Evolutionary conservation across 2,797 vertebrate genomes (phyloP).

Genomic region (Chelidonichthys spinosus): DNA sequence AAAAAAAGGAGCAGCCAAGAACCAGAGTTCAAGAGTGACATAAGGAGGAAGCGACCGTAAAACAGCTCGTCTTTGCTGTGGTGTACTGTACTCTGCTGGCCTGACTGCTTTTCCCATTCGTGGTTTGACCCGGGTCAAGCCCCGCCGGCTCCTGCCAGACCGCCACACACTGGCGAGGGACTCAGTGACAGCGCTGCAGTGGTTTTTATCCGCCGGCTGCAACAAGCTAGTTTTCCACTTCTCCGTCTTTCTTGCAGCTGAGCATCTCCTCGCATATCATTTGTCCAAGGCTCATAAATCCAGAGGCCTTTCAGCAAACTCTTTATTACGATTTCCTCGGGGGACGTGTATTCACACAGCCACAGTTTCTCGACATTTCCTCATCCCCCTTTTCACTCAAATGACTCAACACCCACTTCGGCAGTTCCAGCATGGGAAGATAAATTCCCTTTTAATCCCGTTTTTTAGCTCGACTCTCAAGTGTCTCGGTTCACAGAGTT

Average conservation of each 20-base stretch:
- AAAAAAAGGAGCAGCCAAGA: slow-evolving; percentile 21
- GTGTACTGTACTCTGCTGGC: slow-evolving; percentile 5
- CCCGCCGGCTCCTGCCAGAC: slow-evolving; percentile 41
- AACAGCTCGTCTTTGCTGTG: slow-evolving; percentile 25
- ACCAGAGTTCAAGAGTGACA: slow-evolving; percentile 35
- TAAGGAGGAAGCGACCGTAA: slow-evolving; percentile 24
- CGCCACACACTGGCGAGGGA: slow-evolving; percentile 28
- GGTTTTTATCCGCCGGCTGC: slow-evolving; percentile 31
- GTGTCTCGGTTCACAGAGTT: slow-evolving; percentile 69
- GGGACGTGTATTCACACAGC: slow-evolving; percentile 39
- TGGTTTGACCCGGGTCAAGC: slow-evolving; percentile 32
- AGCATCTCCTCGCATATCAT: slow-evolving; percentile 39
- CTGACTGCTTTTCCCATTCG: slow-evolving; percentile 29
- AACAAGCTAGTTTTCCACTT: slow-evolving; percentile 39
- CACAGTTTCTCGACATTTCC: slow-evolving; percentile 41
- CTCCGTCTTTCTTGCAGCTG: slow-evolving; percentile 35
- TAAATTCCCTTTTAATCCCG: slow-evolving; percentile 40
- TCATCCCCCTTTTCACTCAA: slow-evolving; percentile 39
- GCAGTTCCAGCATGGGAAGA: slow-evolving; percentile 42
- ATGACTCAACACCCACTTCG: slow-evolving; percentile 63
- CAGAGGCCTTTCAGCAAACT: slow-evolving; percentile 60
- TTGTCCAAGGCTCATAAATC: slow-evolving; percentile 61
- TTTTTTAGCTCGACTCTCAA: slow-evolving; percentile 45
- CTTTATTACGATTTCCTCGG: slow-evolving; percentile 33
- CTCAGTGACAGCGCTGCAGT: slow-evolving; percentile 20